phyloP scores from a whole-genome alignment of 2,888 invertebrate species.

The Calliopum simillimum region DNA sequence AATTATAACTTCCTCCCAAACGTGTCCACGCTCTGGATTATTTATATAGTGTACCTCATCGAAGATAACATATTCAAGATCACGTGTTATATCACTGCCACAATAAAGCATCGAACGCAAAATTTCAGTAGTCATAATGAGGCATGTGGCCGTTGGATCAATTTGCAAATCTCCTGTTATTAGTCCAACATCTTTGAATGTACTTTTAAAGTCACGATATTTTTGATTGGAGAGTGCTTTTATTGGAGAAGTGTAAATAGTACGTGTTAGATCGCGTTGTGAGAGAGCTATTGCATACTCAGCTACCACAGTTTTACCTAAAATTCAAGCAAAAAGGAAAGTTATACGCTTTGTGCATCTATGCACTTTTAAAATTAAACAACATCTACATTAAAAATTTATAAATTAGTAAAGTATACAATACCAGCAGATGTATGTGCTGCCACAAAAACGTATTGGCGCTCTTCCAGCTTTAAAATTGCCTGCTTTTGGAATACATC shows the following conservation, averaged over 20 bases:
- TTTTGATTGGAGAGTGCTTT: constrained; percentile 99
- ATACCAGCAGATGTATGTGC: constrained; percentile 95
- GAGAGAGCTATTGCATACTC: constrained; percentile 99
- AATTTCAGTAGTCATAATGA: constrained; percentile 99
- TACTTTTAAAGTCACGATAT: constrained; percentile 94
- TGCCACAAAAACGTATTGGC: constrained; percentile 97
- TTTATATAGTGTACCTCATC: constrained; percentile 99
- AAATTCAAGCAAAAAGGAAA: neutral
- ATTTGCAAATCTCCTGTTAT: constrained; percentile 97
- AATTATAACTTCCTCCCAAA: constrained; percentile 99
- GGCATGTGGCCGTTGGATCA: constrained; percentile 90
- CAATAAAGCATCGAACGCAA: constrained; percentile 96
- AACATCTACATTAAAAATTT: too few species aligned
- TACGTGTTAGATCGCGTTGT: constrained; percentile 88
- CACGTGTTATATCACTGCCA: constrained; percentile 92
- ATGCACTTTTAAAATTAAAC: too few species aligned
- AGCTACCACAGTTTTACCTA: constrained; percentile 94
- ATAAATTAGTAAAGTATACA: neutral
- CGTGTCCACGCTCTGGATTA: constrained; percentile 96
- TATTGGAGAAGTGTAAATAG: constrained; percentile 98
- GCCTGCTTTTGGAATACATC: constrained; percentile 98
- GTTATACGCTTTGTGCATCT: too few species aligned
- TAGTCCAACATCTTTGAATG: constrained; percentile 92
- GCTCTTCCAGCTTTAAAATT: constrained; percentile 91
- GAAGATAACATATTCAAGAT: constrained; percentile 98